phyloP scores from a whole-genome alignment of 2,113 vertebrate species.

The Agapornis roseicollis region DNA sequence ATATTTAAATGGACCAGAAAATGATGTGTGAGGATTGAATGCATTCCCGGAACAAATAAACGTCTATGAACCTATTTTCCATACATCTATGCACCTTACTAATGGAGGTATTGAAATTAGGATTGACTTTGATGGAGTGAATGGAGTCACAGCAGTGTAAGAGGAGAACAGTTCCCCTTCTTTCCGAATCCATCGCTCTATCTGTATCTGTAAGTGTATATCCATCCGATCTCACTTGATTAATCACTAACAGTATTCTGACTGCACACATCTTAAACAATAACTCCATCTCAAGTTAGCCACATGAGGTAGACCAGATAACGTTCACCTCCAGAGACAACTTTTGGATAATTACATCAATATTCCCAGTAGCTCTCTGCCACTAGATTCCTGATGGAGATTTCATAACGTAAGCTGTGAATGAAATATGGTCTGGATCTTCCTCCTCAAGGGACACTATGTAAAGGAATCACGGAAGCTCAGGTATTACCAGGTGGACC shows the following conservation, averaged over 20 bases:
- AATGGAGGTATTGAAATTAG: neutral
- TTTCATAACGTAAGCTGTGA: neutral
- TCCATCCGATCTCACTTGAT: neutral
- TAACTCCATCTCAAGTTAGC: neutral
- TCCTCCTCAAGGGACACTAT: neutral
- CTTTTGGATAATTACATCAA: neutral
- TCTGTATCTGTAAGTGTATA: neutral
- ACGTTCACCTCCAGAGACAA: neutral
- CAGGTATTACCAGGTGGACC: neutral
- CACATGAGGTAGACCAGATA: neutral
- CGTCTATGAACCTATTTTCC: neutral
- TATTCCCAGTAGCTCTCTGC: conserved; percentile 11
- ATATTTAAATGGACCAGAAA: conserved; percentile 55
- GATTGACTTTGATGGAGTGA: neutral
- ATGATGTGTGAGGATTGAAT: conserved; percentile 37
- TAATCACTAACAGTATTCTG: neutral
- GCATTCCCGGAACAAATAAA: conserved; percentile 5
- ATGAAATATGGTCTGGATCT: neutral
- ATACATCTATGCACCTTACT: neutral
- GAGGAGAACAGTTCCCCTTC: neutral
- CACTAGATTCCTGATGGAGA: neutral
- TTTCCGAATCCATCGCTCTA: neutral
- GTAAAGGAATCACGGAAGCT: neutral
- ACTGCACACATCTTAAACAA: neutral
- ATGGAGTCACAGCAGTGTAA: neutral